Base-by-base conservation (phyloP, 30 jellyfish, hydroid and myxozoan species). In the Catostylus mosaicus region DNA sequence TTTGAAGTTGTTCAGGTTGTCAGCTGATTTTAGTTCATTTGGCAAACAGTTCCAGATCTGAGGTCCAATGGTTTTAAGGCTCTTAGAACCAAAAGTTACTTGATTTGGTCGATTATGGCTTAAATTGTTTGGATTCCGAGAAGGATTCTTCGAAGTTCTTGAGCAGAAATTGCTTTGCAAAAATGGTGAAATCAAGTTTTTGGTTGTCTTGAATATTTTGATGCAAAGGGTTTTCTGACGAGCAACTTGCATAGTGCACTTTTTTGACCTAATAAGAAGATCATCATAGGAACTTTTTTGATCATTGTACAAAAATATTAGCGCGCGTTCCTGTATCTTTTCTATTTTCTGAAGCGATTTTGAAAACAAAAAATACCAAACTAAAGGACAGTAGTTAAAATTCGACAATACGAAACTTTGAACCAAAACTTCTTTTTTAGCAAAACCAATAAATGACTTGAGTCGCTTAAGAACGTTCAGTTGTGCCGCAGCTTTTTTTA, bases 301-400 rank as follows among this genome's bases (percentile, higher is more conserved):
- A 69, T 69, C 63, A 69, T 69, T 69, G 82, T 69, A 36, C 82
- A 69, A 22, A 69, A 65, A 34, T 69, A 66, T 69, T 69, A 38
- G 84, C 69, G 84, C 84, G 84, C 46, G 69, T 72, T 50, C 71
- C 72, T 72, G 84, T 72, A 43, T 72, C 30, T 72, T 72, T 40
- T 40, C 54, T 7, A 40, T 40, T 45, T 40, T 34, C 37, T 67
- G 33, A 3, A 64, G 33, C n/a, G n/a, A n/a, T n/a, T n/a, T n/a
- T n/a, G n/a, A n/a, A n/a, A 30, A 59, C 30, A 30, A 59, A 59
- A 64, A 64, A n/a, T 64, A 64, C 76, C 76, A 26, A 29, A 64
- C 76, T 64, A 64, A 64, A 23, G 76, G 76, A n/a, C 76, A 64
- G 48, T 64, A 8, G 76, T 64, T 64, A 23, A 64, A 64, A 64